These are phyloP conservation scores for Atta texana DNA, from an alignment of 1,140 invertebrate species.

Conservation along the genomic window DNA sequence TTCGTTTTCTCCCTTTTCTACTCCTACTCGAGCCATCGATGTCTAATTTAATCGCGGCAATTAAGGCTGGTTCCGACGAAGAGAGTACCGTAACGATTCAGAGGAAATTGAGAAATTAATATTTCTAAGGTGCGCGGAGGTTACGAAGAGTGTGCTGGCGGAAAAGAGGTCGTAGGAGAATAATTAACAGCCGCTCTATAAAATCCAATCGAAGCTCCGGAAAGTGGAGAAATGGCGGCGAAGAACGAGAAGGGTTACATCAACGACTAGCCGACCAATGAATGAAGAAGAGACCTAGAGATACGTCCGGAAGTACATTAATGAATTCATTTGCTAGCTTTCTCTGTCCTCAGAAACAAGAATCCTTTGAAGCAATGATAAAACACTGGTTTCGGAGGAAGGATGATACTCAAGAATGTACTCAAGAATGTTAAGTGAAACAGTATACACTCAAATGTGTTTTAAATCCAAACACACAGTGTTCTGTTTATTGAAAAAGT, in stretches of 20 bases:
- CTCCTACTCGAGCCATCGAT: conserved; percentile 56
- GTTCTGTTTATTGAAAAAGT: too few species aligned
- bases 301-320: conserved; percentile 55
- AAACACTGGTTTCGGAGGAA: conserved; percentile 9
- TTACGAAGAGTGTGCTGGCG: conserved; percentile 23
- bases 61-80: conserved; percentile 66
- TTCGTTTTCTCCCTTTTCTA: conserved; percentile 50
- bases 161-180: conserved; percentile 63
- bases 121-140: conserved; percentile 61
- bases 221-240: neutral
- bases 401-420: neutral
- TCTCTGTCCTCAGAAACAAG: conserved; percentile 28
- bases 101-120: conserved; percentile 74
- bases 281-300: conserved; percentile 53
- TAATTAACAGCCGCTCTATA: conserved; percentile 72
- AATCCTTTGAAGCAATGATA: conserved; percentile 37
- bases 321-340: conserved; percentile 55
- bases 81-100: conserved; percentile 64
- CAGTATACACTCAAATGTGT: neutral
- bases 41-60: conserved; percentile 76
- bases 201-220: conserved; percentile 70
- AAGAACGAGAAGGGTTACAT: conserved; percentile 20
- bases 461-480: too few species aligned
- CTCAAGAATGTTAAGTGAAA: neutral
- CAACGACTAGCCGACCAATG: conserved; percentile 47